These are phyloP conservation scores for Andrena marginata DNA, from an alignment of 2,888 invertebrate species.

Conservation along the genomic window DNA sequence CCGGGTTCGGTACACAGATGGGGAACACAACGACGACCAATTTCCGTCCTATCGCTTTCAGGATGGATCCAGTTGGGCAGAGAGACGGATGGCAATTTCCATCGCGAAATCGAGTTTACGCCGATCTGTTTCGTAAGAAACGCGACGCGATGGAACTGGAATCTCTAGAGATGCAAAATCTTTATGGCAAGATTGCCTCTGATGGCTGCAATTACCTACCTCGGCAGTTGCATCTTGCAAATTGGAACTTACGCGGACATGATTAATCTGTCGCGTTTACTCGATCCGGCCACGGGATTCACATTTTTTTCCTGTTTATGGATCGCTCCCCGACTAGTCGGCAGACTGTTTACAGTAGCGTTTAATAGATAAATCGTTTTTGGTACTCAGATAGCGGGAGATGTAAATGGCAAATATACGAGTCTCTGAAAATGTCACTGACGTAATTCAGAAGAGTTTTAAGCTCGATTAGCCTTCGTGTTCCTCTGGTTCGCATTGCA, in stretches of 20 bases:
- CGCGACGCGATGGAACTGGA: background rate
- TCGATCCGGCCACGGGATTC: slow-evolving; percentile 37
- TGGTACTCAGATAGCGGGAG: too few species aligned
- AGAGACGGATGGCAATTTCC: slow-evolving; percentile 49
- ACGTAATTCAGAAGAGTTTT: too few species aligned
- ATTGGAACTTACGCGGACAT: background rate
- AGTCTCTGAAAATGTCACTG: too few species aligned
- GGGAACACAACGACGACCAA: slow-evolving; percentile 35
- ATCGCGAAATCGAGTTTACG: slow-evolving; percentile 38
- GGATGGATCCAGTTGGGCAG: slow-evolving; percentile 20
- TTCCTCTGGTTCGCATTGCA: too few species aligned
- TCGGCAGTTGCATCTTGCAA: background rate
- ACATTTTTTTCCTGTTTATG: slow-evolving; percentile 14
- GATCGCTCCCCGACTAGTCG: background rate
- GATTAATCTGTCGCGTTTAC: slow-evolving; percentile 17
- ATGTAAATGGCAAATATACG: too few species aligned
- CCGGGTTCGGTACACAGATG: background rate
- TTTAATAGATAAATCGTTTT: too few species aligned
- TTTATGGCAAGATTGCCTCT: slow-evolving; percentile 3
- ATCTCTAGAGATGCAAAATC: background rate
- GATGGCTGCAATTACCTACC: background rate
- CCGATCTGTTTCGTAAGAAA: slow-evolving; percentile 23
- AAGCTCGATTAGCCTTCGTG: too few species aligned
- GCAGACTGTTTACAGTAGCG: too few species aligned
- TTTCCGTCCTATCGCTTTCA: slow-evolving; percentile 47